Conservation (phyloP, 2,113 vertebrate species). For the Tretioscincus oriximinensis region DNA sequence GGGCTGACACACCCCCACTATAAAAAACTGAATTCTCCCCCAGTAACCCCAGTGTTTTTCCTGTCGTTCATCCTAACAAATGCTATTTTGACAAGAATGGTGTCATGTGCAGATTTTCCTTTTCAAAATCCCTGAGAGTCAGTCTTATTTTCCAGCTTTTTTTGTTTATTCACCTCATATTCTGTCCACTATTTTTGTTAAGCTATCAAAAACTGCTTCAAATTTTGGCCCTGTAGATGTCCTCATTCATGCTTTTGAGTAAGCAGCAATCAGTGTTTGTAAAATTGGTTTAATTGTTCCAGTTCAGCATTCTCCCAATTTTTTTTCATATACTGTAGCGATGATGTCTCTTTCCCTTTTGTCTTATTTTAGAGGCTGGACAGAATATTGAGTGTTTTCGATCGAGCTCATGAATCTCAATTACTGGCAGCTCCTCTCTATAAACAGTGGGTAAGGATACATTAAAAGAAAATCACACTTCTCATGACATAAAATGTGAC, state of each 20-base stretch:
- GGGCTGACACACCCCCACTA: too few species aligned
- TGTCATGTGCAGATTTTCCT: background rate
- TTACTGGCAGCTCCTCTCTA: constrained; percentile 83
- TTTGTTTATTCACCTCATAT: background rate
- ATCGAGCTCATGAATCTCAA: constrained; percentile 76
- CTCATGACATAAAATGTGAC: background rate
- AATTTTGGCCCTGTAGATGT: background rate
- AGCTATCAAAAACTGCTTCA: background rate
- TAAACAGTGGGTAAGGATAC: constrained; percentile 86
- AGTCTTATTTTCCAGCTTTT: background rate
- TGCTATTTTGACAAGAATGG: too few species aligned
- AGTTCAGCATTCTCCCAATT: background rate
- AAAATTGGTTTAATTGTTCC: background rate
- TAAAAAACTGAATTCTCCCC: too few species aligned
- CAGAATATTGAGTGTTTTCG: constrained; percentile 77
- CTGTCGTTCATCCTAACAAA: too few species aligned
- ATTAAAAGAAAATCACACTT: background rate
- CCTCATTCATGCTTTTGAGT: background rate
- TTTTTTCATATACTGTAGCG: constrained; percentile 1
- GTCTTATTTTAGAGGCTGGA: constrained; percentile 78
- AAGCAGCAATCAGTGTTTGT: background rate
- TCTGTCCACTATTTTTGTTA: background rate
- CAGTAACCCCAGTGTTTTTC: too few species aligned
- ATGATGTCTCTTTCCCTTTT: background rate
- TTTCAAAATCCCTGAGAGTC: background rate